These are phyloP conservation scores for Pseudopodoces humilis DNA, from an alignment of 2,113 vertebrate genomes.

Conservation along the genomic window DNA sequence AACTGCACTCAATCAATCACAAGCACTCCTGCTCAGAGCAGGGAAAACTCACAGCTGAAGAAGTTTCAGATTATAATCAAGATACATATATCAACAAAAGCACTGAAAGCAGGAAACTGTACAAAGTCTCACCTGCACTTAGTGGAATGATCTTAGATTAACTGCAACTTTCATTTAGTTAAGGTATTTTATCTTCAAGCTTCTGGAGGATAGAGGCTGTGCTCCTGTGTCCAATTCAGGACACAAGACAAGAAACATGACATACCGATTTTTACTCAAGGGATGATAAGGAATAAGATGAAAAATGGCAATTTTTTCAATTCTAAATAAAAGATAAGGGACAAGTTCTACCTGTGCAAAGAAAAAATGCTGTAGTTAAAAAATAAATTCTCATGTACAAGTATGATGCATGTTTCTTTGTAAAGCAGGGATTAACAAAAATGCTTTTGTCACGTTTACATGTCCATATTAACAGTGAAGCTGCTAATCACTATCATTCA, in stretches of 20 bases:
- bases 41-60: background rate
- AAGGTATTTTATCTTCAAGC: background rate
- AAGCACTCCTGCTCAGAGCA: background rate
- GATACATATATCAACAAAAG: background rate
- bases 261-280: background rate
- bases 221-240: background rate
- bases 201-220: background rate
- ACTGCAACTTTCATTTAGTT: background rate
- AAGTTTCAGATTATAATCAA: background rate
- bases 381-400: background rate
- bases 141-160: background rate
- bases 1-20: background rate
- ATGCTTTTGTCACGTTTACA: background rate
- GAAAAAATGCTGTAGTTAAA: background rate
- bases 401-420: background rate
- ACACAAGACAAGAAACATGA: background rate
- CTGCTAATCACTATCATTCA: background rate
- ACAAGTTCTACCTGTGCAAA: background rate
- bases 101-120: background rate
- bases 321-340: background rate
- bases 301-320: background rate
- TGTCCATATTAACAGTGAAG: background rate
- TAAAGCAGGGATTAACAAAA: background rate
- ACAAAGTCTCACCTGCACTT: background rate
- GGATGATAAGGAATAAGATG: background rate